Conservation (phyloP, 30 jellyfish, hydroid and myxozoan genomes). For the Aurelia sp. region DNA sequence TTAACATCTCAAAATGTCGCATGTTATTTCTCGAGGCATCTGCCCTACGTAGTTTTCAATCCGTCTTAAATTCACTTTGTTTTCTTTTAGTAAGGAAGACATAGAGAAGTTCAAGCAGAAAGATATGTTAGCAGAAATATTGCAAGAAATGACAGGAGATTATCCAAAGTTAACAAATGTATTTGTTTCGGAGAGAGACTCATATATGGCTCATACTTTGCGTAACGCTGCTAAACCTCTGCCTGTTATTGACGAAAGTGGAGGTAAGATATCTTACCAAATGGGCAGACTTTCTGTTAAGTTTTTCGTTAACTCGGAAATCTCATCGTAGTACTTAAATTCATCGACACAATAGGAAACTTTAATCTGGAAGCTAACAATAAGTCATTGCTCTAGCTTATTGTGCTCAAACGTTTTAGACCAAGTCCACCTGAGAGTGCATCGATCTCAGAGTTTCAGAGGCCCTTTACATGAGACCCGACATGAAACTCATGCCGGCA, state of each 20-base stretch:
- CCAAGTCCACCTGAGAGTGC: constrained; percentile 68
- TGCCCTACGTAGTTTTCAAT: no score
- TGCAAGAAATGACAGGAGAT: constrained; percentile 98
- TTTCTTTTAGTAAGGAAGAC: constrained; percentile 81
- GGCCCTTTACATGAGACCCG: no score
- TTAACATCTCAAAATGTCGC: no score
- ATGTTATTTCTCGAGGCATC: no score
- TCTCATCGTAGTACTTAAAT: no score
- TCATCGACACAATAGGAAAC: constrained; percentile 20
- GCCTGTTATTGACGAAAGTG: constrained; percentile 67
- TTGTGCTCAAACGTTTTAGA: constrained; percentile 29
- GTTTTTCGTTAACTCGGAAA: no score
- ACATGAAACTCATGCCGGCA: no score
- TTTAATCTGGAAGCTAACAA: constrained; percentile 14
- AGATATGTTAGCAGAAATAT: constrained; percentile 96
- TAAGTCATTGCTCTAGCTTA: constrained; percentile 26
- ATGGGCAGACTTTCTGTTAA: background rate
- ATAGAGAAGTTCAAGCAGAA: constrained; percentile 93
- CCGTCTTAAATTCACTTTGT: background rate
- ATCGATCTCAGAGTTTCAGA: background rate
- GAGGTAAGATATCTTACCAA: constrained; percentile 38
- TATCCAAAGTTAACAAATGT: constrained; percentile 89
- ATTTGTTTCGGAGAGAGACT: constrained; percentile 90
- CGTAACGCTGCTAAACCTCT: constrained; percentile 67
- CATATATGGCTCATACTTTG: constrained; percentile 82